Base-by-base conservation (phyloP, 1,140 invertebrate genomes). In the Calosoma granatense region DNA sequence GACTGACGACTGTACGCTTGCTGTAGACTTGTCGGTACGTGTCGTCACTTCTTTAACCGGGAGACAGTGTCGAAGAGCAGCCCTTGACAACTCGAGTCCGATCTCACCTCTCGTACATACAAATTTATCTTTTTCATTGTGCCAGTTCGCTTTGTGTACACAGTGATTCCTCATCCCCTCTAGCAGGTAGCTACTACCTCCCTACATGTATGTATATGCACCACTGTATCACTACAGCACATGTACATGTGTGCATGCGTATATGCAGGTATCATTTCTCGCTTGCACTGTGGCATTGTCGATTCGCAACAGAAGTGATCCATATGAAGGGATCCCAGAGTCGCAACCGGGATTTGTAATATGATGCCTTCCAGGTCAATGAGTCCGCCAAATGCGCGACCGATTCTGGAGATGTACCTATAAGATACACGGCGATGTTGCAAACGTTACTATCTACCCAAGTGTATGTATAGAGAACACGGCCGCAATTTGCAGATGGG, bases 121-220 rank as follows among this genome's bases (percentile, higher is more conserved):
- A 47, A 47, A 47, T 47, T 47, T 47, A 47, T 47, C 41, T 47
- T 47, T 47, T 47, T 17, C 17, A 47, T 47, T 47, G 41, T 47
- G 15, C 15, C 41, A 47, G 9, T 17, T 47, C 17, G 9, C 41
- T 6, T 30, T 47, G 41, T 47, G 15, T 47, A 17, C 41, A 47
- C 17, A 30, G 14, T 30, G 26, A 4, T 6, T 30, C 26, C 26
- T 14, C 4, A 30, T 6, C 4, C n/a, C n/a, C n/a, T n/a, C n/a
- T n/a, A n/a, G n/a, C n/a, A n/a, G n/a, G n/a, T n/a, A n/a, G n/a
- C n/a, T n/a, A n/a, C n/a, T n/a, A n/a, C n/a, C n/a, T n/a, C n/a
- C n/a, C n/a, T n/a, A n/a, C n/a, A n/a, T n/a, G n/a, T n/a, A n/a
- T n/a, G n/a, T n/a, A n/a, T n/a, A n/a, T n/a, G 41, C 17, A 12